Base-by-base conservation (phyloP, 1,140 invertebrate genomes). In the Drosophila orena region DNA sequence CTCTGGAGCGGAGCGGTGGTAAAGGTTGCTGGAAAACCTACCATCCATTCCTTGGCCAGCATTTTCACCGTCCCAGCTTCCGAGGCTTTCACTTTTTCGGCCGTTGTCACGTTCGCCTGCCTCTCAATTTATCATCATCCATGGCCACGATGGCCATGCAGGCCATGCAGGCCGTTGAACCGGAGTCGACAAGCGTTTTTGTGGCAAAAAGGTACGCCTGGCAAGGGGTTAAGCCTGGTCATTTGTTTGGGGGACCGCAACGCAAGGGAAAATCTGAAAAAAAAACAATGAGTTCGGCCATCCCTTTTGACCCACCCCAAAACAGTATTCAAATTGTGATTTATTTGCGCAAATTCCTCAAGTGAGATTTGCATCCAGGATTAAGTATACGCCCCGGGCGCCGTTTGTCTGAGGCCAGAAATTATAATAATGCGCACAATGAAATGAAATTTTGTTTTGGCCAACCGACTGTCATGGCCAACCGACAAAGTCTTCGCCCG, bases 81-180 rank as follows among this genome's bases (percentile, higher is more conserved):
- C 76, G 77, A 84, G 77, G 84, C 84, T 88, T 88, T 88, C 84
- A 88, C 84, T 88, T 88, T 88, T 83, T 83, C 49, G 75, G 79
- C 46, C 76, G 69, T 62, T 89, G 85, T 84, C 84, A 83, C 83
- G 83, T 88, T 89, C 44, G 79, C 71, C 84, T 55, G 60, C 66
- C 68, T 49, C 59, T 84, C 77, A 84, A 88, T 88, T 88, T 89
- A 89, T 88, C 84, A 88, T 88, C 84, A 88, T 88, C 80, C 57
- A 70, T 66, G 79, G 79, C 35, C 77, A 68, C 37, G 42, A 22
- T 22, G 30, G 49, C 2, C 40, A 40, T 40, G 14, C n/a, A n/a
- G 37, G 37, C n/a, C 38, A 42, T 38, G 12, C 37, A 38, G 77
- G 52, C 44, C 61, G 22, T 83, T 89, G 83, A 88, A 88, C 83